Conservation (phyloP, 2,888 invertebrate genomes). For the Lasioglossum lativentre region DNA sequence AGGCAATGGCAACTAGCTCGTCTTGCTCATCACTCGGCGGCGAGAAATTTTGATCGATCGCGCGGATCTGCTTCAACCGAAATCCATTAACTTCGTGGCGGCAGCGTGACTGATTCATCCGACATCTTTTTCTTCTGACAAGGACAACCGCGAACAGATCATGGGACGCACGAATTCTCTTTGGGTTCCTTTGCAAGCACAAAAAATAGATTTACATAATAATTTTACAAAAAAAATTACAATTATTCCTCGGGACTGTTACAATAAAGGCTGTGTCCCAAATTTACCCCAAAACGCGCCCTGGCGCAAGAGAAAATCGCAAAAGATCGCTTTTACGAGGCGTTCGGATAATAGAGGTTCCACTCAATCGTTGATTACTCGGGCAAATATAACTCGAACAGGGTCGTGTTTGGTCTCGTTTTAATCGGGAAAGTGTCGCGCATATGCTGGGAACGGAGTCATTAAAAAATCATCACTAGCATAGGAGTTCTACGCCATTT, state of each 20-base stretch:
- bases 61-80: not conserved
- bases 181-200: not conserved
- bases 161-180: not conserved
- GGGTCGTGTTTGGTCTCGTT: not conserved
- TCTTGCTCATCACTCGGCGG: conserved; percentile 10
- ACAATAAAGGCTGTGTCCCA: no score
- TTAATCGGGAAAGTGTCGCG: not conserved
- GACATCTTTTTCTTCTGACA: not conserved
- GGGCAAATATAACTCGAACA: not conserved
- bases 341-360: not conserved
- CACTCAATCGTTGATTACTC: not conserved
- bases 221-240: no score
- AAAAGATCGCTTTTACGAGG: no score
- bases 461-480: not conserved
- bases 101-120: not conserved
- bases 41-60: conserved; percentile 53
- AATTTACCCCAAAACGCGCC: no score
- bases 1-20: not conserved
- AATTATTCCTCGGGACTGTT: no score
- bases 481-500: not conserved
- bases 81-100: conserved; percentile 12
- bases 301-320: no score
- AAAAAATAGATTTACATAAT: no score
- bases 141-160: not conserved
- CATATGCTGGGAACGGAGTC: not conserved